A percentile compares a stretch with the other conserved stretches of the same genome.
phyloP scores from a whole-genome alignment of 1,140 invertebrate genomes.

The Drosophila teissieri region DNA sequence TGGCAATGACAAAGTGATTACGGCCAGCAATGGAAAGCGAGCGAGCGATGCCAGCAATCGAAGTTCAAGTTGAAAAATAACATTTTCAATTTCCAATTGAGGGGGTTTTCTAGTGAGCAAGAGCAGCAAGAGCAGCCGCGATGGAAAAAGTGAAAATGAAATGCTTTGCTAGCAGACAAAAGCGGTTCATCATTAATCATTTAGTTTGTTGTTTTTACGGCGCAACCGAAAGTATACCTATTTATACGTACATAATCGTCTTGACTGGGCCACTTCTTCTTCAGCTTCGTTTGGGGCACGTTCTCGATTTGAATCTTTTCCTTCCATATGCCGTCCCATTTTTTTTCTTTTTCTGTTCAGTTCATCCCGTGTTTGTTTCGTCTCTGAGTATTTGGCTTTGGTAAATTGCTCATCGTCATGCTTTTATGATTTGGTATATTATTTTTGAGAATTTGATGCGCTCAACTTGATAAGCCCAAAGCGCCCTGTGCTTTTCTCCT shows the following conservation, averaged over 20 bases:
- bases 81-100: constrained; percentile 66
- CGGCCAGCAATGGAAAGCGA: constrained; percentile 30
- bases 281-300: constrained; percentile 56
- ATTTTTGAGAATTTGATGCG: constrained; percentile 77
- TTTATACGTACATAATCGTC: constrained; percentile 52
- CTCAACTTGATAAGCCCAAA: constrained; percentile 74
- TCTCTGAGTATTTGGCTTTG: constrained; percentile 60
- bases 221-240: constrained; percentile 57
- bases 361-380: constrained; percentile 11
- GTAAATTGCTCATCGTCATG: constrained; percentile 81
- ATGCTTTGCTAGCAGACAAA: constrained; percentile 52
- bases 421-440: constrained; percentile 82
- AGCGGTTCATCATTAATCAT: constrained; percentile 76
- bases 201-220: constrained; percentile 73
- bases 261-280: constrained; percentile 40
- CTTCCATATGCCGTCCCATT: background rate
- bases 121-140: background rate
- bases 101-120: constrained; percentile 4
- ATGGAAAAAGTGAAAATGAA: constrained; percentile 72
- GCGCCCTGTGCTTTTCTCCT: constrained; percentile 25
- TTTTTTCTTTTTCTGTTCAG: background rate
- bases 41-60: constrained; percentile 55
- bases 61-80: constrained; percentile 72
- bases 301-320: constrained; percentile 77
- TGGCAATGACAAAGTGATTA: constrained; percentile 83